These are phyloP conservation scores for Chrysaora quinquecirrha DNA, from an alignment of 30 jellyfish, hydroid and myxozoan species.

Conservation along the genomic window DNA sequence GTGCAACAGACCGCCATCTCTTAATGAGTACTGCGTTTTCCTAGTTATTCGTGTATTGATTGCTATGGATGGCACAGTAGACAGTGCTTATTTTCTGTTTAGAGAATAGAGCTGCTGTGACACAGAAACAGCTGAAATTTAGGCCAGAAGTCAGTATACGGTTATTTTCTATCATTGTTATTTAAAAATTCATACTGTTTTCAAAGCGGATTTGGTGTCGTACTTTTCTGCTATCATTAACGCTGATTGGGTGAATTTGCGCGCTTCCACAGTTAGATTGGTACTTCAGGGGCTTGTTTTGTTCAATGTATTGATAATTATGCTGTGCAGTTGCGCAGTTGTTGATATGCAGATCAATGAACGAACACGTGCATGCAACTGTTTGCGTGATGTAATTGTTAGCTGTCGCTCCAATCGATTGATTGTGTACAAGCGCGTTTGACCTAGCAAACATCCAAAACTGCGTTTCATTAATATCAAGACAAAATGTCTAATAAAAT, in stretches of 20 bases:
- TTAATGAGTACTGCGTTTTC: conserved; percentile 49
- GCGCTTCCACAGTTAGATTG: no score
- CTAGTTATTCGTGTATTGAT: conserved; percentile 41
- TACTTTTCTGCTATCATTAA: conserved; percentile 2
- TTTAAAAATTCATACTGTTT: conserved; percentile 13
- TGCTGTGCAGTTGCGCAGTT: conserved; percentile 17
- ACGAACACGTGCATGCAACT: conserved; percentile 22
- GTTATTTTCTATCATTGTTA: conserved; percentile 18
- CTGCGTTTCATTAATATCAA: no score
- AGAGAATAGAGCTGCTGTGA: conserved; percentile 52
- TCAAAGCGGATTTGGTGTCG: conserved; percentile 31
- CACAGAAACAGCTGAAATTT: conserved; percentile 60
- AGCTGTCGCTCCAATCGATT: not conserved
- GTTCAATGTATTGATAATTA: no score
- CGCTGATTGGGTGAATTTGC: no score
- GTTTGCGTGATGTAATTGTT: conserved; percentile 14
- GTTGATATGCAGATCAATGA: not conserved
- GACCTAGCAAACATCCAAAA: conserved; percentile 18
- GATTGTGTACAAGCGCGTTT: not conserved
- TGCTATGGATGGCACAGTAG: conserved; percentile 71
- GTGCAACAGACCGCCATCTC: conserved; percentile 24
- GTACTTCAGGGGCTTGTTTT: no score
- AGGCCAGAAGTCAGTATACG: conserved; percentile 5
- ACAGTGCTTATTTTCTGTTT: conserved; percentile 31
- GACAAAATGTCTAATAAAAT: no score